Conservation (phyloP, 2,113 vertebrate species). For the Phocoena phocoena region DNA sequence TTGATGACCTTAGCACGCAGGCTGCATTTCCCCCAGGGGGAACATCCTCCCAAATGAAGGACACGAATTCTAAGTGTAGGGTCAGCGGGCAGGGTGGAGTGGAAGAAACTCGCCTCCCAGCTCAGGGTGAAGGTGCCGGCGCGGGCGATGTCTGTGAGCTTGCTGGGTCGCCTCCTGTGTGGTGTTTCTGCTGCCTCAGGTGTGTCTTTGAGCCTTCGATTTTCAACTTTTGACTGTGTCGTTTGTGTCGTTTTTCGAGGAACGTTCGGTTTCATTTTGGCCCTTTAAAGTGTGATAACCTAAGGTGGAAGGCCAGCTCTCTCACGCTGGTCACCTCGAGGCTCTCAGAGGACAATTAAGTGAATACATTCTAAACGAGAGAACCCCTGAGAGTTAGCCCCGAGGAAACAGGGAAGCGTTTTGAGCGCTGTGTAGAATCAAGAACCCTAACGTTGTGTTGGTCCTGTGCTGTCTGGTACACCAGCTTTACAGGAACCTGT, state of each 20-base stretch:
- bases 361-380: background rate
- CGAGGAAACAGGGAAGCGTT: background rate
- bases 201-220: background rate
- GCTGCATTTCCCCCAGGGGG: background rate
- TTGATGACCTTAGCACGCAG: background rate
- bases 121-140: background rate
- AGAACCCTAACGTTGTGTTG: background rate
- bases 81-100: background rate
- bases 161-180: background rate
- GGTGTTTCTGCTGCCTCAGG: background rate
- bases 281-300: background rate
- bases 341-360: background rate
- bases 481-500: background rate
- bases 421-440: background rate
- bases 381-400: background rate
- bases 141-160: too few relatives aligned
- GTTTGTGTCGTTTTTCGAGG: background rate
- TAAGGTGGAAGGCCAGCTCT: background rate
- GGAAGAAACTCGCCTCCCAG: background rate
- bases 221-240: background rate
- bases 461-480: background rate
- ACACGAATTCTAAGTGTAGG: too few relatives aligned
- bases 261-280: background rate
- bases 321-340: background rate
- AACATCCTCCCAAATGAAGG: background rate